Base-by-base conservation (phyloP, 2,113 vertebrate genomes). In the Tilapia sparmanii region DNA sequence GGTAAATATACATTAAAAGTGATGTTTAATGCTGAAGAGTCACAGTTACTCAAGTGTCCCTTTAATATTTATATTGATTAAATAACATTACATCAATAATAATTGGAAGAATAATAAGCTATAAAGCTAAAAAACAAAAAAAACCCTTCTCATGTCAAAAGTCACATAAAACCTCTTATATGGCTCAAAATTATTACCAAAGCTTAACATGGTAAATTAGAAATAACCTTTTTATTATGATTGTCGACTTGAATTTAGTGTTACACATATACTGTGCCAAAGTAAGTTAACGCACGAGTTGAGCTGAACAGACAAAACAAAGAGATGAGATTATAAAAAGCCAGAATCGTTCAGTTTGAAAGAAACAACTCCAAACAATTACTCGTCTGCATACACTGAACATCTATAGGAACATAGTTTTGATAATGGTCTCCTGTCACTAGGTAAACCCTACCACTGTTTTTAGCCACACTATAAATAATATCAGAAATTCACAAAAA, bases 251-350 rank as follows among this genome's bases (percentile, higher is more conserved):
- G 33, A 66, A 38, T 38, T 66, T 66, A 66, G 10, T 38, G 7
- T 38, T 66, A 38, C 19, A 66, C 61, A n/a, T n/a, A 66, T 8
- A 66, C 61, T 38, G 61, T n/a, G 19, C 31, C 33, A 66, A 13
- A 38, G 33, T 22, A 66, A 66, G 10, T 66, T 38, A 38, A 38
- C 2, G 6, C 31, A 38, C 8, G 0, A 66, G 38, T 13, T 66
- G 61, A 66, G 61, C 61, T 66, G 33, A 66, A 66, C 38, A 66
- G 19, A 38, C n/a, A 66, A 66, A 66, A 66, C 33, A 66, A 66
- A 66, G 61, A 66, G 6, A 38, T 66, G 6, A 66, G 33, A 5
- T 66, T 38, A 8, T 38, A 22, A 8, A 66, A 38, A 38, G 61
- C 33, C 61, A 66, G 10, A n/a, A 38, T 66, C 3, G 0, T n/a